Percentiles rank a stretch among this genome's conserved stretches.
These are phyloP conservation scores for Arctopsyche grandis DNA, from an alignment of 1,140 invertebrate species.

Conservation along the genomic window DNA sequence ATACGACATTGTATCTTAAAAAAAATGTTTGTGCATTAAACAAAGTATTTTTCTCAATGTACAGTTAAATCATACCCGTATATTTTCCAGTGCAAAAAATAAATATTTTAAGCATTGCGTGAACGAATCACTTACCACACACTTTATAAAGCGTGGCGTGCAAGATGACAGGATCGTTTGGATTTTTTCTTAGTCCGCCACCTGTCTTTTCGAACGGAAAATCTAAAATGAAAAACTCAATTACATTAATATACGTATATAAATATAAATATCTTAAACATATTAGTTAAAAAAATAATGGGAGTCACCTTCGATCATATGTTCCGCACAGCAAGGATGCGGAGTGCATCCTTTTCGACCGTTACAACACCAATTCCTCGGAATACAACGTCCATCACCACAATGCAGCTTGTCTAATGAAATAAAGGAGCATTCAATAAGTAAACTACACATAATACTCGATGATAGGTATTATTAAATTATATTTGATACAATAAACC, in stretches of 20 bases:
- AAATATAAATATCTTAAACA: not conserved
- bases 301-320: not conserved
- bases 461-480: too few relatives aligned
- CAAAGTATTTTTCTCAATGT: too few relatives aligned
- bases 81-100: too few relatives aligned
- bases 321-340: conserved; percentile 47
- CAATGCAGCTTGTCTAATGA: conserved; percentile 42
- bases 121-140: conserved; percentile 38
- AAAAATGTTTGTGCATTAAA: too few relatives aligned
- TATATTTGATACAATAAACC: conserved; percentile 24
- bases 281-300: not conserved
- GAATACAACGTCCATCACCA: conserved; percentile 47
- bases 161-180: conserved; percentile 17
- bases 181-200: conserved; percentile 30
- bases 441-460: too few relatives aligned
- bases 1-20: too few relatives aligned
- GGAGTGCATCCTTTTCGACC: conserved; percentile 31
- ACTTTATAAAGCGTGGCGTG: conserved; percentile 50
- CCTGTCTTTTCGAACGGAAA: conserved; percentile 42
- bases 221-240: conserved; percentile 23
- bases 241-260: conserved; percentile 1
- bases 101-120: too few relatives aligned
- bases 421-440: too few relatives aligned
- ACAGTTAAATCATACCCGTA: too few relatives aligned
- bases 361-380: conserved; percentile 46